Percentiles rank a stretch among this genome's conserved stretches.
These are phyloP conservation scores for Nymphalis polychloros DNA, from an alignment of 2,888 invertebrate genomes.

Conservation along the genomic window DNA sequence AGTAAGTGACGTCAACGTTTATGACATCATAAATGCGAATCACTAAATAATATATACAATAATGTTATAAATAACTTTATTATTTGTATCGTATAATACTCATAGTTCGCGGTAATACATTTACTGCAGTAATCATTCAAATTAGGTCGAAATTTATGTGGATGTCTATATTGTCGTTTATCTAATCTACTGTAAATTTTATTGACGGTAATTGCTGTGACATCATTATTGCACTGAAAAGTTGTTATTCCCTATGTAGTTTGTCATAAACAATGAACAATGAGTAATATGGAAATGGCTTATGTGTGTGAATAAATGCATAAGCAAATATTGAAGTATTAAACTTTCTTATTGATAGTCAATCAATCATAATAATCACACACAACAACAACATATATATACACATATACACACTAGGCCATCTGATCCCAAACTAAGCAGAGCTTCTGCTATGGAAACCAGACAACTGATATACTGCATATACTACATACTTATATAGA, in stretches of 20 bases:
- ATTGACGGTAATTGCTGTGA: constrained; percentile 31
- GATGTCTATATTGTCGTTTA: constrained; percentile 5
- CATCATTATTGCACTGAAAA: constrained; percentile 28
- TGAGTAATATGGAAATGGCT: not conserved
- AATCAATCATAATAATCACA: too few species aligned
- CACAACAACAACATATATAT: too few species aligned
- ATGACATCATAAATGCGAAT: not conserved
- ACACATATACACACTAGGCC: too few species aligned
- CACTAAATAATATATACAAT: constrained; percentile 4
- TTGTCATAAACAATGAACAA: not conserved
- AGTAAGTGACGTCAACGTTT: not conserved
- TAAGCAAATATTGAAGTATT: too few species aligned
- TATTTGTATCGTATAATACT: constrained; percentile 1
- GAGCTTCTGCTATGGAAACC: too few species aligned
- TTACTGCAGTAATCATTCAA: constrained; percentile 3
- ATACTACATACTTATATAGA: too few species aligned
- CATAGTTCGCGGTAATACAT: not conserved
- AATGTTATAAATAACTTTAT: not conserved
- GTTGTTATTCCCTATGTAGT: constrained; percentile 12
- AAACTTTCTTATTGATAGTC: too few species aligned
- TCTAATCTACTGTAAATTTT: constrained; percentile 16
- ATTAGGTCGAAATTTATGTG: not conserved
- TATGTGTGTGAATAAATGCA: not conserved
- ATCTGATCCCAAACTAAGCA: too few species aligned
- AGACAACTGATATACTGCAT: too few species aligned